Evolutionary conservation across 1,140 invertebrate genomes (phyloP), one percentile per base, ranked within the genome.

Genomic region (Atta colombica): DNA sequence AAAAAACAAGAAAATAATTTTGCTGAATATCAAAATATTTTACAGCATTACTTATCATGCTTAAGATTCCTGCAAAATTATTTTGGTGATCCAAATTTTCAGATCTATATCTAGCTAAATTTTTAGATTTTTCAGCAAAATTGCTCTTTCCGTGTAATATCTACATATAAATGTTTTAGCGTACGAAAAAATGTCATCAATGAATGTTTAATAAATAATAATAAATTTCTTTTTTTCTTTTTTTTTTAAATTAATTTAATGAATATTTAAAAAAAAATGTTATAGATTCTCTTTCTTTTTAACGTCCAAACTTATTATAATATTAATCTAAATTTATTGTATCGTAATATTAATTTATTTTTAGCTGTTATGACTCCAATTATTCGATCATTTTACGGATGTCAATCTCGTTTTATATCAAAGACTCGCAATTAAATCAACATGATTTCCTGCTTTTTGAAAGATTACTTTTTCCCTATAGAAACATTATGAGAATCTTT

Each of bases 401-500:
- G 7, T 39, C 21, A 18, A 55, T 49, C 12, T 69, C 25, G 18
- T 71, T 81, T 58, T 28, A 31, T 58, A 25, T 25, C 21, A 6
- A 28, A 61, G 39, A 84, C 49, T 75, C 7, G 12, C 25, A 14
- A 7, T 18, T 84, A 84, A 4, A 74, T 74, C 18, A 21, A 8
- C 14, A 28, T 39, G 55, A 75, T 84, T 63, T 61, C 14, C 18
- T 49, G 0, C 58, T 49, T 69, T 60, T 28, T 74, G n/a, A 74
- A 84, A 74, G 39, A 84, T 16, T 55, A n/a, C 31, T n/a, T 58
- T 31, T 14, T 6, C n/a, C 3, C 58, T 12, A 21, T 28, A 71
- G 18, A 55, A 81, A 51, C 51, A 21, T 71, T 60, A 28, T 66
- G 49, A 35, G 88, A 68, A 60, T 87, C 63, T 89, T 77, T 10